phyloP scores from a whole-genome alignment of 2,113 vertebrate species.

The Ia io region DNA sequence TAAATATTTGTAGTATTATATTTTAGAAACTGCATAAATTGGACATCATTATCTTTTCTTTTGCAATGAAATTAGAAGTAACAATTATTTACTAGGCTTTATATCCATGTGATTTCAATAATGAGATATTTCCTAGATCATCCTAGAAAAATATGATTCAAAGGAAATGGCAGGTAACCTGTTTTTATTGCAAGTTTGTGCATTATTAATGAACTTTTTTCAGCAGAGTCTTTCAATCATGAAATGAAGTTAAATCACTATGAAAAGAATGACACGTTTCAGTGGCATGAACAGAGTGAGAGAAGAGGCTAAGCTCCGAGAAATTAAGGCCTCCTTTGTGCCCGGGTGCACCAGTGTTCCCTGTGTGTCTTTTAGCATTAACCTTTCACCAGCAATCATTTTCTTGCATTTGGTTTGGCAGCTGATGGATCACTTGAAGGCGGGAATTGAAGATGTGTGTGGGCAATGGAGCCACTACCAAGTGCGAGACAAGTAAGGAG shows the following conservation, averaged over 20 bases:
- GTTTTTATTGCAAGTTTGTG: neutral
- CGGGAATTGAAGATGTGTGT: constrained; percentile 95
- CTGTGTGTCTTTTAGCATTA: neutral
- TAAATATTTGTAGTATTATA: neutral
- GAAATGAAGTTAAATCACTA: neutral
- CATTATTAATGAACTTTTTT: neutral
- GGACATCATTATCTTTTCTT: neutral
- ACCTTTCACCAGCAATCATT: neutral
- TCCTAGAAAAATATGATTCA: constrained; percentile 23
- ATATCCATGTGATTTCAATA: neutral
- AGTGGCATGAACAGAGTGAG: neutral
- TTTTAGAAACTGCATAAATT: neutral
- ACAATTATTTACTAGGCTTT: constrained; percentile 15
- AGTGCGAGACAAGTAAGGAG: constrained; percentile 96
- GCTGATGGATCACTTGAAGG: constrained; percentile 95
- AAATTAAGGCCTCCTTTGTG: neutral
- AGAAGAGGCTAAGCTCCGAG: neutral
- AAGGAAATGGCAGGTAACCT: neutral
- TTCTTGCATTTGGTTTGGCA: constrained; percentile 73
- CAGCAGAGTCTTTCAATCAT: neutral
- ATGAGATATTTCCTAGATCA: neutral
- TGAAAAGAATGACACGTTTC: neutral
- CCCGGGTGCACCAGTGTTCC: neutral
- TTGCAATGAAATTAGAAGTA: neutral
- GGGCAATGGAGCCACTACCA: constrained; percentile 97